These are phyloP conservation scores for Alectoris magna DNA, from an alignment of 2,797 vertebrate species.

Conservation along the genomic window DNA sequence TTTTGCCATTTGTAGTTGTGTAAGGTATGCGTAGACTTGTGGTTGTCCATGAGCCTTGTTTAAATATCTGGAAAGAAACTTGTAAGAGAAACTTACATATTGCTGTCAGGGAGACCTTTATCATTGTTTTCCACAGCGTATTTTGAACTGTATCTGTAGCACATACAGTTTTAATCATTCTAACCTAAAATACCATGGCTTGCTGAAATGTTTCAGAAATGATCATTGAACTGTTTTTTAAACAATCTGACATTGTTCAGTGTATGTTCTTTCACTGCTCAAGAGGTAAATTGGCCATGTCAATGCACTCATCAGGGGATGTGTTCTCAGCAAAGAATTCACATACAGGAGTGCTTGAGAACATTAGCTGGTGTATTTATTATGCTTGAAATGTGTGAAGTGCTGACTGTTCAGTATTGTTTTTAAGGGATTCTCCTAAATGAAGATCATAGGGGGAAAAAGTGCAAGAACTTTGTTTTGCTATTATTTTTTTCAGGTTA, in stretches of 20 bases:
- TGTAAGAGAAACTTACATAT: not conserved
- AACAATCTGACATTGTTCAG: not conserved
- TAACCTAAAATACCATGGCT: not conserved
- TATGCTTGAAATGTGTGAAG: not conserved
- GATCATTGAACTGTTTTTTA: fast-evolving
- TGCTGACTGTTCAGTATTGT: not conserved
- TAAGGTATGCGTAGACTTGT: not conserved
- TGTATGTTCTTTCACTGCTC: not conserved
- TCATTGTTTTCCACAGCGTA: not conserved
- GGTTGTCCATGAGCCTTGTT: not conserved
- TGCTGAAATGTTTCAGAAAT: not conserved
- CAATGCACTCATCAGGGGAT: not conserved
- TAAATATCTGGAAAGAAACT: not conserved
- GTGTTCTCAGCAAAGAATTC: not conserved
- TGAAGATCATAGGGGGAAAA: not conserved
- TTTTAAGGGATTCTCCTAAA: not conserved
- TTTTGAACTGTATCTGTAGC: not conserved
- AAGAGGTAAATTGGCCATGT: not conserved
- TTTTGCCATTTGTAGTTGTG: not conserved
- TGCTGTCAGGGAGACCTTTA: not conserved
- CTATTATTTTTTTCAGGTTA: not conserved
- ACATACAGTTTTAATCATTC: not conserved
- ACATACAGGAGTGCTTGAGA: not conserved
- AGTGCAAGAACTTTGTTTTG: not conserved
- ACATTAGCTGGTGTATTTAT: not conserved